Base-by-base conservation (phyloP, 2,797 vertebrate genomes). In the Cirrhinus mrigala region DNA sequence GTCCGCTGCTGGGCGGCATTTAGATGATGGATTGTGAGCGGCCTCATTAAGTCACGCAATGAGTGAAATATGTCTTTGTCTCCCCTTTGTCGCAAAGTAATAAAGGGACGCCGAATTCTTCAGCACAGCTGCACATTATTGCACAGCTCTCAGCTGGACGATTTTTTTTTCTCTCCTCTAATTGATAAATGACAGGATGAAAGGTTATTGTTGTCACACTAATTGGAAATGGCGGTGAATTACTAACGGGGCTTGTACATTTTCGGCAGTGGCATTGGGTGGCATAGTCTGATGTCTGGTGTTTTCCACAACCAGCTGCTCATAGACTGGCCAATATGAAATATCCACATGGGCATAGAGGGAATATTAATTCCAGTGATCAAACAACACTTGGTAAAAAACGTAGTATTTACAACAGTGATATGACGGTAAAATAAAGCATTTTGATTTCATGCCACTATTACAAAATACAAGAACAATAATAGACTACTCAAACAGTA, bases 161-260 rank as follows among this genome's bases (percentile, higher is more conserved):
- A 58, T 56, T 75, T 80, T 84, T 70, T 52, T 74, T 22, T 71
- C 56, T 87, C 50, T 79, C 71, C 86, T 75, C 83, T 90, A 90
- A 91, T 89, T 91, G 90, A 90, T 87, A 91, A 91, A 91, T 88
- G 85, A 88, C 85, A 90, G 84, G 89, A 91, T 88, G 86, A 91
- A 89, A 90, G 89, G 86, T 89, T 91, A 89, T 89, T 85, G 87
- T 82, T 90, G 90, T 92, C 91, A 79, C 84, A 33, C 86, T 86
- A 83, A 83, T 89, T 85, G 85, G 60, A 87, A 83, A 78, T 81
- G 88, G 83, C 83, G 84, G 88, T 89, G 86, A 88, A 88, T 91
- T 89, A 84, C 81, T 52, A 77, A 87, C 64, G 37, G 78, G 71
- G 78, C 68, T 78, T 78, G 75, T 86, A 60, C 82, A 66, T 86